These are phyloP conservation scores for Enteromius afrohamiltoni DNA, from an alignment of 2,797 vertebrate species.

Conservation along the genomic window DNA sequence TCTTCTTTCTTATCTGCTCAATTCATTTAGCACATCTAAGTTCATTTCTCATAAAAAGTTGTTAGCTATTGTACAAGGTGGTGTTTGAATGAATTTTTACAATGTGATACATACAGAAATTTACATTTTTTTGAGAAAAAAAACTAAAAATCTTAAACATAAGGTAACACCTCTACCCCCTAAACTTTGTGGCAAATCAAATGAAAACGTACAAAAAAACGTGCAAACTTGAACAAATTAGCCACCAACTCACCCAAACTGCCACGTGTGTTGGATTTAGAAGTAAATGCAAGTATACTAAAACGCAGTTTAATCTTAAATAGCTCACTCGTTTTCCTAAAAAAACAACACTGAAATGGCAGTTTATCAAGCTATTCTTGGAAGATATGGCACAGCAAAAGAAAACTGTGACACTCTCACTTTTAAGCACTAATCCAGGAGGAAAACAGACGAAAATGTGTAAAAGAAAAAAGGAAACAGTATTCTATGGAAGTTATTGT, in stretches of 20 bases:
- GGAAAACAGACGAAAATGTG: not conserved
- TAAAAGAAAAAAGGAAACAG: not conserved
- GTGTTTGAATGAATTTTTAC: not conserved
- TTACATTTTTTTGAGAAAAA: not conserved
- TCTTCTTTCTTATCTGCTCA: not conserved
- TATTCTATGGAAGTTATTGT: not conserved
- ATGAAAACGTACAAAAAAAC: not conserved
- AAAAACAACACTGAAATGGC: not conserved
- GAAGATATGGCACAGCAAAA: not conserved
- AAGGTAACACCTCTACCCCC: not conserved
- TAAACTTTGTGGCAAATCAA: not conserved
- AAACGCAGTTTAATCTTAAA: not conserved
- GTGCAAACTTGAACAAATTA: not conserved
- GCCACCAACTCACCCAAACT: not conserved
- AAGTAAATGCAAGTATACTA: not conserved
- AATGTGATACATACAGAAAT: not conserved
- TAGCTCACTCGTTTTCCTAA: not conserved
- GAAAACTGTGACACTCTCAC: not conserved
- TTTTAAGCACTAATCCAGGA: not conserved
- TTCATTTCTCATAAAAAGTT: not conserved
- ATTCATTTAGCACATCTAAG: constrained; percentile 2
- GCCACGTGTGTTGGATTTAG: not conserved
- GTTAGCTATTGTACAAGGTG: not conserved
- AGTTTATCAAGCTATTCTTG: constrained; percentile 22
- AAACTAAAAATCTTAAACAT: not conserved